These are phyloP conservation scores for Sorex maritimensis DNA, from an alignment of 2,797 vertebrate genomes.

Conservation along the genomic window DNA sequence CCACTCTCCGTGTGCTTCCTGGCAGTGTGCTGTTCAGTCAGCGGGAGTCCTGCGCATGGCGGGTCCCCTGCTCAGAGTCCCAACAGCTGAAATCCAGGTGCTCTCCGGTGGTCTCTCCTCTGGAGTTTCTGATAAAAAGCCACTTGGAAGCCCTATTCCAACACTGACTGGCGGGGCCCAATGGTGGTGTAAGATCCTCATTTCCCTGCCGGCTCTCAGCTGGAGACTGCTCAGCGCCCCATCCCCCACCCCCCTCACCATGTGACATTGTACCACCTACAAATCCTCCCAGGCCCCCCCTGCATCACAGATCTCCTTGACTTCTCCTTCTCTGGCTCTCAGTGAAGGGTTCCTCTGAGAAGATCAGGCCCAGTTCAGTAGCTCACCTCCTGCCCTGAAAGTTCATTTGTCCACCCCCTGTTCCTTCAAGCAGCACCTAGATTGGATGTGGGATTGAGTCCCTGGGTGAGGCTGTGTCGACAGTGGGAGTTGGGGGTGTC, in stretches of 20 bases:
- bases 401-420: background rate
- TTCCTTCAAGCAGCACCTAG: background rate
- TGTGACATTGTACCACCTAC: background rate
- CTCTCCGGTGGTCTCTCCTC: background rate
- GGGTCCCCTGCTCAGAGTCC: background rate
- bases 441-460: background rate
- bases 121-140: background rate
- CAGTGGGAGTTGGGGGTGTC: background rate
- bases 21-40: too few relatives aligned
- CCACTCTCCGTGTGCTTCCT: too few relatives aligned
- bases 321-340: background rate
- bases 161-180: background rate
- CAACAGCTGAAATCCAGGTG: background rate
- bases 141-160: background rate
- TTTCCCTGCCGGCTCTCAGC: background rate
- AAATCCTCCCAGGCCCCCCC: background rate
- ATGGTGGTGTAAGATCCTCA: too few relatives aligned
- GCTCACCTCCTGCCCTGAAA: background rate
- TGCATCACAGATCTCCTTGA: background rate
- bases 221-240: background rate
- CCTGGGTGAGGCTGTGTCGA: background rate
- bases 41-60: background rate
- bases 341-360: background rate
- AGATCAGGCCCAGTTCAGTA: background rate
- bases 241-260: background rate